phyloP scores from a whole-genome alignment of 2,113 vertebrate species.

The Megaceryle maxima region DNA sequence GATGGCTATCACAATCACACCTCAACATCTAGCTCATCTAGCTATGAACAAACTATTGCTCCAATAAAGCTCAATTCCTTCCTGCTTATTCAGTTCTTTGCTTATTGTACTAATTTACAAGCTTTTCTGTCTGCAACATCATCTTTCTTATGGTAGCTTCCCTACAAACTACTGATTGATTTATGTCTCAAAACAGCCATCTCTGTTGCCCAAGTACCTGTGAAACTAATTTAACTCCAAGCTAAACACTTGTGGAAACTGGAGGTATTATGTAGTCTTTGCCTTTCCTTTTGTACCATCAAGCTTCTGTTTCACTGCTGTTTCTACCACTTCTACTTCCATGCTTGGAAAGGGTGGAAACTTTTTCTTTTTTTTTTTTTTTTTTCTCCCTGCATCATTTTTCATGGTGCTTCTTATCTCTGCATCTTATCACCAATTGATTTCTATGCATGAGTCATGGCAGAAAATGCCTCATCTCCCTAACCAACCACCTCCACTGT shows the following conservation, averaged over 20 bases:
- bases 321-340: background rate
- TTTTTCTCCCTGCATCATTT: background rate
- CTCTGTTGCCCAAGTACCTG: background rate
- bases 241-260: background rate
- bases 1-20: slow-evolving; percentile 2
- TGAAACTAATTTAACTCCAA: background rate
- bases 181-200: background rate
- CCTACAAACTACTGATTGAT: slow-evolving; percentile 23
- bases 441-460: background rate
- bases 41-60: slow-evolving; percentile 31
- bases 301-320: background rate
- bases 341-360: background rate
- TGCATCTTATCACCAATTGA: background rate
- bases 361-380: background rate
- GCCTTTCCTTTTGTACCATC: background rate
- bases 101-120: slow-evolving; percentile 38
- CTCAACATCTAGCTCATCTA: background rate
- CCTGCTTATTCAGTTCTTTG: slow-evolving; percentile 48
- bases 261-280: background rate
- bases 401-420: background rate
- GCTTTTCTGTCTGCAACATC: background rate
- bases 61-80: slow-evolving; percentile 23
- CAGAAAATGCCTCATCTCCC: background rate
- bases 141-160: background rate
- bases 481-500: background rate